Base-by-base conservation (phyloP, 1,140 invertebrate genomes). In the Aphelinus certus region DNA sequence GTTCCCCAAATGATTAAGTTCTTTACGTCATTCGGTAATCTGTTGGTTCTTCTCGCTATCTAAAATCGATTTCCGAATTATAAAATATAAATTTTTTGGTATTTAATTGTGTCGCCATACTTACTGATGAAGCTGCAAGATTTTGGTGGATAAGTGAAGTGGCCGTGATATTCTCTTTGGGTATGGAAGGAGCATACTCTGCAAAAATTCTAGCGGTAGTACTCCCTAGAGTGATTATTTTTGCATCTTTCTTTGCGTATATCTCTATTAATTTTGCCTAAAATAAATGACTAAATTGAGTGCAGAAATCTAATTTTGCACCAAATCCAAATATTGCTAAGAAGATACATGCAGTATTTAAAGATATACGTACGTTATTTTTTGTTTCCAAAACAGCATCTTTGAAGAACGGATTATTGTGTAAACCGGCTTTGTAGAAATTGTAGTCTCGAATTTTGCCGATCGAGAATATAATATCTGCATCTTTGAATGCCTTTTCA, bases 1-100 rank as follows among this genome's bases (percentile, higher is more conserved):
- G 62, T 56, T 3, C 79, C 80, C 77, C 77, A 81, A 7, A 79
- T 64, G 55, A 81, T 80, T 26, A 81, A 63, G 57, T 79, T 80
- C 10, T 71, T 79, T 1, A 81, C 45, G 10, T 81, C 73, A 10
- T 46, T 53, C 3, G 71, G 57, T 1, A 58, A 67, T 58, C 76
- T 69, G 1, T 67, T 26, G 5, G 10, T 10, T 65, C 9, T 73
- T 3, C 53, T 56, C 2, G 79, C 68, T 26, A 81, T 79, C 80
- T 81, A 73, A 26, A 26, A 26, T 26, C 26, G 26, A 26, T 26
- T 26, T 26, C 26, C 26, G 26, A 26, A 26, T 26, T 26, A 26
- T 26, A 26, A 26, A 26, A 26, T 26, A 26, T 26, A 26, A 26
- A 26, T 26, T 26, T 26, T 26, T 26, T 26, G 0, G 26, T 26